Base-by-base conservation (phyloP, 2,888 invertebrate genomes). In the Theretra japonica region DNA sequence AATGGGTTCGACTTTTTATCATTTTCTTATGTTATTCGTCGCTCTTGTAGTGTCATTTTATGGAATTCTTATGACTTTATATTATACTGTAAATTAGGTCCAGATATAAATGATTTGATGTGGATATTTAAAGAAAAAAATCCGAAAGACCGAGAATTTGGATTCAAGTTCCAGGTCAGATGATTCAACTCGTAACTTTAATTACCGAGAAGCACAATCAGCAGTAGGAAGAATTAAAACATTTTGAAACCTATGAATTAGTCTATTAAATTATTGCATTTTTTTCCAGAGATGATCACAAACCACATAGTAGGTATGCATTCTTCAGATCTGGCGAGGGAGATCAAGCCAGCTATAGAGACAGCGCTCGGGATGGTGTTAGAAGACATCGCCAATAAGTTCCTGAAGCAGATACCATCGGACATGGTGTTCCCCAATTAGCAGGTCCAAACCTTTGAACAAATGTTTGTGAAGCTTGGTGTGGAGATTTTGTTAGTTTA, bases 261-360 rank as follows among this genome's bases (percentile, higher is more conserved):
- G n/a, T n/a, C n/a, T n/a, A n/a, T n/a, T n/a, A n/a, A n/a, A n/a
- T n/a, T n/a, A 41, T 11, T 56, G 70, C 48, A 30, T 58, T 2
- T 70, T 71, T 33, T 87, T 84, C 2, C 90, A 96, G 96, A 96
- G 82, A 94, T 95, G 86, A 95, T 95, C 73, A 95, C 95, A 0
- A 94, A 96, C 74, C 94, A 95, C 82, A 93, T 96, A 74, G 86
- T 96, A 0, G 94, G 94, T 71, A 95, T 95, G 86, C 96, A 96
- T 80, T 95, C 95, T 4, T 84, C 86, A 0, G 92, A 95, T 19
- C 90, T 96, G 30, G 84, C 96, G 2, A 92, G 93, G 56, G 95
- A 96, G 78, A 87, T 96, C 7, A 94, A 94, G 79, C 96, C 96
- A 0, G 95, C 95, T 0, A 88, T 96, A 75, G 96, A 96, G 86